Conservation (phyloP, 2,888 invertebrate genomes). For the Cheilosia scutellata region DNA sequence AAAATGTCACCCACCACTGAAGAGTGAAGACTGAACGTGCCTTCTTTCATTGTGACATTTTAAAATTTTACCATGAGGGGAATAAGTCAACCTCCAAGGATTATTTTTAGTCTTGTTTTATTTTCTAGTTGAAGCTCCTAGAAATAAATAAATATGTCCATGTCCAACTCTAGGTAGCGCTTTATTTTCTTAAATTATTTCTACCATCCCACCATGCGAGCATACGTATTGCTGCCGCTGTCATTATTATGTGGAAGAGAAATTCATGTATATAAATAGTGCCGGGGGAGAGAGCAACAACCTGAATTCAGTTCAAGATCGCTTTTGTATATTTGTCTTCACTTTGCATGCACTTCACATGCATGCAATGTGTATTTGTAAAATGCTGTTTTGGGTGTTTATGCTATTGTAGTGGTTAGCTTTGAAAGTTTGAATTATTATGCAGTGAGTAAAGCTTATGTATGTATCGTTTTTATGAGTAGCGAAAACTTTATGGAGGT, state of each 20-base stretch:
- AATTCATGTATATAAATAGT: neutral
- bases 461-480: neutral
- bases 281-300: constrained; percentile 81
- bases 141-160: too few species aligned
- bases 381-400: neutral
- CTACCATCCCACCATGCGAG: neutral
- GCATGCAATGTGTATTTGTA: neutral
- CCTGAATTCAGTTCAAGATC: constrained; percentile 83
- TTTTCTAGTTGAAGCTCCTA: too few species aligned
- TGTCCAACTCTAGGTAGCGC: too few species aligned
- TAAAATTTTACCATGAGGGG: neutral
- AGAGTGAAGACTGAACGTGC: neutral
- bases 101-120: constrained; percentile 12
- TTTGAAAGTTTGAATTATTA: constrained; percentile 1
- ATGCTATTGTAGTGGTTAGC: neutral
- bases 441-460: neutral
- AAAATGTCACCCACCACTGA: constrained; percentile 30
- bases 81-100: neutral
- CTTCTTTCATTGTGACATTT: neutral
- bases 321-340: constrained; percentile 70
- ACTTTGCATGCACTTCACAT: constrained; percentile 5
- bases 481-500: neutral
- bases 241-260: neutral
- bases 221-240: neutral
- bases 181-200: constrained; percentile 6